Base-by-base conservation (phyloP, 35 echinoderm and acorn worm species). In the Apostichopus japonicus region DNA sequence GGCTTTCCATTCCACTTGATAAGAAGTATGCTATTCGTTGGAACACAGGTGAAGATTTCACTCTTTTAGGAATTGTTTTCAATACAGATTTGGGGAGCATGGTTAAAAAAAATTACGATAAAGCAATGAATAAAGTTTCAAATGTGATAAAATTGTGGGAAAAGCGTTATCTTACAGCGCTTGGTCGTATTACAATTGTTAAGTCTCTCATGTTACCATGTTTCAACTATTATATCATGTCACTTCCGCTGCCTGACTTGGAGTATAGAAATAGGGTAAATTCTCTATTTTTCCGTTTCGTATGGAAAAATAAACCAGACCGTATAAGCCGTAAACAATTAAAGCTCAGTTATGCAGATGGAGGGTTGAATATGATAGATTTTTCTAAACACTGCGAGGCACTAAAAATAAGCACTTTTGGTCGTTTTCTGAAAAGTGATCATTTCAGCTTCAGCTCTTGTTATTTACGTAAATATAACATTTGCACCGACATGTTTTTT, bases 331-430 rank as follows among this genome's bases (percentile, higher is more conserved):
- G 86, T 65, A 87, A 21, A 4, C 86, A 87, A 11, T 23, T 87
- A 0, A 21, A 24, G 23, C 86, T 24, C 3, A 53, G 13, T 87
- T 87, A 87, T 65, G 23, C 86, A 23, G 15, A 71, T 24, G 86
- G 56, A 23, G 86, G 86, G 10, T 24, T 87, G 0, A 87, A 65
- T 4, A 87, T 87, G 86, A 51, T 83, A 10, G 79, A 83, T 83
- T 83, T 55, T 55, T 15, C 15, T 5, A 54, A 14, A 8, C 27
- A 83, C 54, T 54, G 51, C 16, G 10, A 13, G 55, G 55, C 44
- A 6, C 55, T 24, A 23, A 63, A 87, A 87, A 62, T 87, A 6
- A 65, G 0, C 10, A 19, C 0, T 65, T 87, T 87, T 87, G 56
- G 19, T 44, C 86, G 86, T 6, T 5, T 87, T 19, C 65, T 87